phyloP scores from a whole-genome alignment of 2,888 invertebrate species.

The Brassicogethes aeneus region DNA sequence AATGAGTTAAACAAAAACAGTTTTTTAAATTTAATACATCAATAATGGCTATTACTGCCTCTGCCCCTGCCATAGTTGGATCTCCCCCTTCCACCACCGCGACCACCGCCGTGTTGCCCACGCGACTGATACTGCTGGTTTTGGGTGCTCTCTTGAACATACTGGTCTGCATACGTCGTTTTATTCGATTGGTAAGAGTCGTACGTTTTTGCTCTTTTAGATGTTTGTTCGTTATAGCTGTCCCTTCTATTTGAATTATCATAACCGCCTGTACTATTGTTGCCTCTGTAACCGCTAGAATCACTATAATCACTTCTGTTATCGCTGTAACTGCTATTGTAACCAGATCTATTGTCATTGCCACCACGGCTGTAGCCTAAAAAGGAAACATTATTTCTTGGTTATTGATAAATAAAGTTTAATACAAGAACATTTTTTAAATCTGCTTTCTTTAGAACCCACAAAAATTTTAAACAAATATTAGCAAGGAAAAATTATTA shows the following conservation, averaged over 20 bases:
- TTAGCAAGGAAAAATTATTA: too few species aligned
- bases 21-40: too few species aligned
- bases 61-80: conserved; percentile 37
- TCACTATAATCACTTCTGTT: conserved; percentile 28
- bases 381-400: too few species aligned
- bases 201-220: conserved; percentile 37
- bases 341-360: conserved; percentile 18
- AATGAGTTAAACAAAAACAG: too few species aligned
- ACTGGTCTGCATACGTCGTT: conserved; percentile 39
- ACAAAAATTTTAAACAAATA: too few species aligned
- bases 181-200: conserved; percentile 37
- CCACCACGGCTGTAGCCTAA: conserved; percentile 22
- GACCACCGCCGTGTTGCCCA: conserved; percentile 21
- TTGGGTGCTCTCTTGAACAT: conserved; percentile 37
- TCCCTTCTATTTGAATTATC: conserved; percentile 31
- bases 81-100: conserved; percentile 28
- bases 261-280: conserved; percentile 22
- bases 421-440: too few species aligned
- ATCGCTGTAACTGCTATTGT: conserved; percentile 16
- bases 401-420: too few species aligned
- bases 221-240: conserved; percentile 23
- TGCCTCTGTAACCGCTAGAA: conserved; percentile 22
- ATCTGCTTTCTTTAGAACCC: too few species aligned
- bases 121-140: conserved; percentile 37
- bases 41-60: conserved; percentile 11